Conservation (phyloP, 2,888 invertebrate species). For the Acleris emargana region DNA sequence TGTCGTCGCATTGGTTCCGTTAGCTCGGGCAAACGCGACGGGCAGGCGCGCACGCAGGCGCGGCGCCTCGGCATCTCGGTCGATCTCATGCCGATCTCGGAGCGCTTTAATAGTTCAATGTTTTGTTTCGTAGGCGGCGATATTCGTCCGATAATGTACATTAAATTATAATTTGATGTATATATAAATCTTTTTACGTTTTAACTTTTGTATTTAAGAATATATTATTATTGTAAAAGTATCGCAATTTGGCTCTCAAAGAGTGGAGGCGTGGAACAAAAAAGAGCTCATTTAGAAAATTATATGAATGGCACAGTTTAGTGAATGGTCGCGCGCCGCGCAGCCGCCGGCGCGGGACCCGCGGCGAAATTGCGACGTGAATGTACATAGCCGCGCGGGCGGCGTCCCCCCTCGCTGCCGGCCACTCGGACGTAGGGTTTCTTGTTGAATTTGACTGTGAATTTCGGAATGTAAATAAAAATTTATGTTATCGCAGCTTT, state of each 20-base stretch:
- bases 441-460: conserved; percentile 78
- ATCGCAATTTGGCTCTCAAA: conserved; percentile 60
- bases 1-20: background rate
- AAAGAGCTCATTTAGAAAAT: conserved; percentile 46
- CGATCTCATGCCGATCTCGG: conserved; percentile 14
- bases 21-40: background rate
- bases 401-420: conserved; percentile 60
- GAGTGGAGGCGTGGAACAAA: conserved; percentile 55
- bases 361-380: conserved; percentile 3
- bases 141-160: conserved; percentile 51
- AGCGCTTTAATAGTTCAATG: conserved; percentile 10
- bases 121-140: conserved; percentile 32
- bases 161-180: conserved; percentile 78
- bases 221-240: conserved; percentile 50
- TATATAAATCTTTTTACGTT: conserved; percentile 66
- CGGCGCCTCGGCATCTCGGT: background rate
- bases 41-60: background rate
- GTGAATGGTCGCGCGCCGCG: conserved; percentile 17
- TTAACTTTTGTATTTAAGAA: conserved; percentile 76
- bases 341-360: conserved; percentile 3
- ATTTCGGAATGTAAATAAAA: conserved; percentile 82
- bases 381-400: conserved; percentile 29
- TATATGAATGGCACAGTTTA: conserved; percentile 44
- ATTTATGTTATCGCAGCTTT: conserved; percentile 76
- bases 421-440: conserved; percentile 59